Conservation (phyloP, 2,888 invertebrate genomes). For the Crioceris asparagi region DNA sequence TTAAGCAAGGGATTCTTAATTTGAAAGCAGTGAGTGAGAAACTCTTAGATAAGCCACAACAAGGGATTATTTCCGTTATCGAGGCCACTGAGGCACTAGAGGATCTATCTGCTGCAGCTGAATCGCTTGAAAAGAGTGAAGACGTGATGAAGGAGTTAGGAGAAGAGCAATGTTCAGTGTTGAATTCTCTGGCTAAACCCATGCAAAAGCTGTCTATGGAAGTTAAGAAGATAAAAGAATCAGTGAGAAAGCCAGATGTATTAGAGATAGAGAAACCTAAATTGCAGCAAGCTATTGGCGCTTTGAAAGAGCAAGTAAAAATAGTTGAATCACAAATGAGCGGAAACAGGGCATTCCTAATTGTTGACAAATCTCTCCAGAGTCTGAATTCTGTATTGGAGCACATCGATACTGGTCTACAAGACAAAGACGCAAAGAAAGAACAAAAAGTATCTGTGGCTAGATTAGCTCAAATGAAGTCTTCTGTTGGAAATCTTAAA, state of each 20-base stretch:
- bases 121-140: no score
- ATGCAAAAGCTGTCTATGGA: not conserved
- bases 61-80: constrained; percentile 19
- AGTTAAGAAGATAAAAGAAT: not conserved
- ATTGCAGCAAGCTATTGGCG: constrained; percentile 9
- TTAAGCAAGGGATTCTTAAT: constrained; percentile 12
- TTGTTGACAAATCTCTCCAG: not conserved
- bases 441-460: no score
- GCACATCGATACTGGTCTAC: no score
- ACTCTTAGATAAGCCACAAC: constrained; percentile 13
- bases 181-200: not conserved
- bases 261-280: constrained; percentile 7
- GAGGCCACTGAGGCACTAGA: constrained; percentile 12
- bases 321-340: not conserved
- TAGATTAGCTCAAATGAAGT: no score
- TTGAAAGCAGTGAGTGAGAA: constrained; percentile 11
- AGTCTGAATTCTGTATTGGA: no score
- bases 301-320: constrained; percentile 5
- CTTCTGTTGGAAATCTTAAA: no score
- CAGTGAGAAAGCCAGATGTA: constrained; percentile 5
- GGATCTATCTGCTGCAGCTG: constrained; percentile 1
- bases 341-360: not conserved
- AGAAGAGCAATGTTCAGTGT: not conserved
- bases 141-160: constrained; percentile 1
- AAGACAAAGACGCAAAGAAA: no score